Conservation (phyloP, 2,797 vertebrate species). For the Pogonophryne albipinna region DNA sequence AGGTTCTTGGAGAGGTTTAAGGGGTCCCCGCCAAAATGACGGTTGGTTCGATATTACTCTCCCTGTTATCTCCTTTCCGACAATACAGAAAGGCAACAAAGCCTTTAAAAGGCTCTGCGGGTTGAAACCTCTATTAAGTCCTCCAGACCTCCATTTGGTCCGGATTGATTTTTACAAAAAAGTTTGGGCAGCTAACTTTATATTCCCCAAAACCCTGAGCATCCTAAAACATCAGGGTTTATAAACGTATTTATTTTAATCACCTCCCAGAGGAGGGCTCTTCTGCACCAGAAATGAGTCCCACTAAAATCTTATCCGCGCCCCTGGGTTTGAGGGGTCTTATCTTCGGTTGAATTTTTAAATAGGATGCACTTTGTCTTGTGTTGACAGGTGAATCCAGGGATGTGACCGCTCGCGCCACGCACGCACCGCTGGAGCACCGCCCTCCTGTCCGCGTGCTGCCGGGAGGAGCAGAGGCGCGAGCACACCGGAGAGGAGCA, state of each 20-base stretch:
- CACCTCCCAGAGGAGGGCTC: neutral
- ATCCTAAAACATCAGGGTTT: slow-evolving; percentile 3
- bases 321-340: slow-evolving; percentile 7
- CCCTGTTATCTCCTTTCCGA: slow-evolving; percentile 29
- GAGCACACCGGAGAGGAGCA: slow-evolving; percentile 39
- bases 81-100: slow-evolving; percentile 30
- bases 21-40: slow-evolving; percentile 35
- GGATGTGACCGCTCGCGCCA: slow-evolving; percentile 50
- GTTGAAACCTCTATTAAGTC: slow-evolving; percentile 51
- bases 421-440: slow-evolving; percentile 73
- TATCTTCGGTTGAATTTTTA: neutral
- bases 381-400: slow-evolving; percentile 64
- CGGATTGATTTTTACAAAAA: slow-evolving; percentile 50
- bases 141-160: slow-evolving; percentile 32
- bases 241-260: neutral
- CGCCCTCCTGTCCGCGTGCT: slow-evolving; percentile 68
- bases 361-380: slow-evolving; percentile 46
- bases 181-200: slow-evolving; percentile 35
- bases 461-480: slow-evolving; percentile 53
- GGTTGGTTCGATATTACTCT: slow-evolving; percentile 41
- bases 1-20: neutral
- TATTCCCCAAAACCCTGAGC: neutral
- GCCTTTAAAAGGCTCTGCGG: slow-evolving; percentile 21
- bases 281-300: neutral
- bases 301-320: neutral